These are phyloP conservation scores for Dusona sp. DNA, from an alignment of 2,888 invertebrate species.

Conservation along the genomic window DNA sequence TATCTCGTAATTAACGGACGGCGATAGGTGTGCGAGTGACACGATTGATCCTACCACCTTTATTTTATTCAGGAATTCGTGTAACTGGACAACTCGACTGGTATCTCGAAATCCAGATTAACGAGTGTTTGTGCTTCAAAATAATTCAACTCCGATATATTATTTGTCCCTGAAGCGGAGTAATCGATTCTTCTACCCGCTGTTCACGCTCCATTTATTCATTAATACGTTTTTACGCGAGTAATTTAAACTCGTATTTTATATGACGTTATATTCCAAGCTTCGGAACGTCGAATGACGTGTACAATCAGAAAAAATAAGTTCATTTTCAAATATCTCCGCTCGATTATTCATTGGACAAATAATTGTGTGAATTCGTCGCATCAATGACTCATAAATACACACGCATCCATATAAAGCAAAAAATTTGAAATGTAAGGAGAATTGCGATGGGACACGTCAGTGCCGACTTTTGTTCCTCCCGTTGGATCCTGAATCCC, in stretches of 20 bases:
- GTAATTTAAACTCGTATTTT: background rate
- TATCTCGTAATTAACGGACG: too few relatives aligned
- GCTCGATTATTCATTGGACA: background rate
- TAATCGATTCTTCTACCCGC: background rate
- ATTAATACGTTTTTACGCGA: background rate
- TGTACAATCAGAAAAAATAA: background rate
- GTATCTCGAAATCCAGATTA: background rate
- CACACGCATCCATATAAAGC: background rate
- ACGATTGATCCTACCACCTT: background rate
- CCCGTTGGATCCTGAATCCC: background rate
- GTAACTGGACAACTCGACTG: slow-evolving; percentile 6
- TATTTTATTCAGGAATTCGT: background rate
- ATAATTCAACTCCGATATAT: background rate
- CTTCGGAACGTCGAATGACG: background rate
- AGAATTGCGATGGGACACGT: background rate
- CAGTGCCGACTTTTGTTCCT: background rate
- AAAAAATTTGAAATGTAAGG: background rate
- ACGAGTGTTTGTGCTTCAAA: background rate
- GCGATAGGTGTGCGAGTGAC: too few relatives aligned
- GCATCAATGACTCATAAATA: background rate
- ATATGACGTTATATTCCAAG: background rate
- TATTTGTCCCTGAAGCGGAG: background rate
- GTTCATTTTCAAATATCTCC: background rate
- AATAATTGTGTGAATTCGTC: background rate
- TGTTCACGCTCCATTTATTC: background rate